phyloP scores from a whole-genome alignment of 2,113 vertebrate genomes.

The Bombycilla garrulus region DNA sequence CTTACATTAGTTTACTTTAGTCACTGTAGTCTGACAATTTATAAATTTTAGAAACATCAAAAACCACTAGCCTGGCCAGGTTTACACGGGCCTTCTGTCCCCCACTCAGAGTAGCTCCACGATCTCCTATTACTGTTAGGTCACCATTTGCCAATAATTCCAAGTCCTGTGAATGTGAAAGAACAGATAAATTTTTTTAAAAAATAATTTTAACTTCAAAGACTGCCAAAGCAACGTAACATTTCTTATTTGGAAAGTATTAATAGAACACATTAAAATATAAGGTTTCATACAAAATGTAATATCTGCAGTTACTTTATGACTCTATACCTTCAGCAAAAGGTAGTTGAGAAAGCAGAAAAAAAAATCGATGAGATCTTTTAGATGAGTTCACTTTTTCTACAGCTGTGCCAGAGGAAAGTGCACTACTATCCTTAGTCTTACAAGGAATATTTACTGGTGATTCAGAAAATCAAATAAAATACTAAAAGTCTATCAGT shows the following conservation, averaged over 20 bases:
- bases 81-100: constrained; percentile 94
- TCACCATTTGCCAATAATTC: constrained; percentile 87
- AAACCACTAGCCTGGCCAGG: constrained; percentile 81
- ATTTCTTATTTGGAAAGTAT: not conserved
- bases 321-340: not conserved
- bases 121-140: constrained; percentile 88
- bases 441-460: not conserved
- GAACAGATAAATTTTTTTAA: not conserved
- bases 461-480: not conserved
- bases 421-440: not conserved
- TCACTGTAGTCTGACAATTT: not conserved
- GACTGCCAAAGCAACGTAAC: not conserved
- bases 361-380: not conserved
- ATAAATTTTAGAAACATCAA: not conserved
- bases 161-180: constrained; percentile 78
- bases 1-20: not conserved
- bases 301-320: not conserved
- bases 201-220: not conserved
- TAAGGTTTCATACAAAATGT: not conserved
- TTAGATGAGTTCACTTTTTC: not conserved
- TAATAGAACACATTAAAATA: not conserved
- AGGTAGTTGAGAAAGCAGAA: not conserved
- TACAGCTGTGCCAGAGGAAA: not conserved
- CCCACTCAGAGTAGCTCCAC: constrained; percentile 90
- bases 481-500: not conserved